Percentiles rank a stretch among this genome's conserved stretches.
phyloP scores from a whole-genome alignment of 2,797 vertebrate species.

The Girardinus metallicus region DNA sequence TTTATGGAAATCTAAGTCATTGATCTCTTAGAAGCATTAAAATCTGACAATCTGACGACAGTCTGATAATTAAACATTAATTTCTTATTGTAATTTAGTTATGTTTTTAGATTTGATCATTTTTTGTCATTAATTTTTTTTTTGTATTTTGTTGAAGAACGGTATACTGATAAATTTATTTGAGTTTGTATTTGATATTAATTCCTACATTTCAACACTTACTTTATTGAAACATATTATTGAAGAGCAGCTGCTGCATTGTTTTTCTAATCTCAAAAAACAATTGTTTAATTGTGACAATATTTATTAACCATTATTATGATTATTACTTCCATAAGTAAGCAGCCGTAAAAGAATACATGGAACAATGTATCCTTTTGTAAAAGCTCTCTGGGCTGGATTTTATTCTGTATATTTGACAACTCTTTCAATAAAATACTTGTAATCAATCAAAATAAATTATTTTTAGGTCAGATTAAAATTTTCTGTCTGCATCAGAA shows the following conservation, averaged over 20 bases:
- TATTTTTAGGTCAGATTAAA: background rate
- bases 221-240: background rate
- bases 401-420: background rate
- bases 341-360: background rate
- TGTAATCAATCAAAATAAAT: background rate
- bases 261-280: background rate
- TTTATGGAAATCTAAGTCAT: background rate
- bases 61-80: background rate
- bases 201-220: background rate
- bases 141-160: background rate
- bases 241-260: background rate
- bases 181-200: background rate
- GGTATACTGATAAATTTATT: background rate
- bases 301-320: background rate
- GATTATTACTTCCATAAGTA: background rate
- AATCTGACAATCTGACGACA: background rate
- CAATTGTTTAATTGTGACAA: background rate
- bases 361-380: background rate
- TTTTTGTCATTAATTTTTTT: background rate
- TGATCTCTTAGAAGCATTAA: background rate
- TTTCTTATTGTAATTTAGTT: background rate
- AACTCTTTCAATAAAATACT: background rate
- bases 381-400: background rate
- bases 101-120: background rate
- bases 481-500: background rate